Conservation (phyloP, 2,888 invertebrate species). For the Galeopsomyia nigrocyanea region DNA sequence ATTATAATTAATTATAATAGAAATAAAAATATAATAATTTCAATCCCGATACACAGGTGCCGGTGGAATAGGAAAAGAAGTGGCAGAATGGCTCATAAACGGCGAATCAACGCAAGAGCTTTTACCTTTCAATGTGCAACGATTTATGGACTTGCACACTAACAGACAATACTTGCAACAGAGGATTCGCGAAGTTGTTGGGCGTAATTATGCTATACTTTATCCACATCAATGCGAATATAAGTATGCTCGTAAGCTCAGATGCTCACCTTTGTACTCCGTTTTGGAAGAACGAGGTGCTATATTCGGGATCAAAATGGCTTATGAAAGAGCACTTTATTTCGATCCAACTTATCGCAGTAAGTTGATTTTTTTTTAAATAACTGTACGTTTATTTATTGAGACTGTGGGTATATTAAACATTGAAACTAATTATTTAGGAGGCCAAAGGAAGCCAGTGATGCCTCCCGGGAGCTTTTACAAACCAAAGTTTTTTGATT, state of each 20-base stretch:
- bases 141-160: constrained; percentile 78
- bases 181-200: constrained; percentile 76
- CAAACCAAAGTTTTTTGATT: constrained; percentile 79
- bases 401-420: too few species aligned
- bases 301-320: constrained; percentile 80
- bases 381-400: too few species aligned
- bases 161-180: constrained; percentile 75
- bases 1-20: constrained; percentile 16
- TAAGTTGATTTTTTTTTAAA: constrained; percentile 51
- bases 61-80: constrained; percentile 78
- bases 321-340: constrained; percentile 79
- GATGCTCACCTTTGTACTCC: constrained; percentile 80
- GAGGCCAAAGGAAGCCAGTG: constrained; percentile 69
- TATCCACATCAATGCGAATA: constrained; percentile 76
- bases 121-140: constrained; percentile 76
- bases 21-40: constrained; percentile 7
- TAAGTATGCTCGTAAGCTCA: constrained; percentile 73
- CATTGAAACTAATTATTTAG: constrained; percentile 56
- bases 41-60: constrained; percentile 67
- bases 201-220: constrained; percentile 73
- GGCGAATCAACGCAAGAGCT: constrained; percentile 76
- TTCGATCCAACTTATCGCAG: constrained; percentile 74
- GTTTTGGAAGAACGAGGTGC: constrained; percentile 76
- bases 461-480: constrained; percentile 77
- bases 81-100: constrained; percentile 79